phyloP scores from a whole-genome alignment of 2,888 invertebrate genomes.

The Emmelina monodactyla region DNA sequence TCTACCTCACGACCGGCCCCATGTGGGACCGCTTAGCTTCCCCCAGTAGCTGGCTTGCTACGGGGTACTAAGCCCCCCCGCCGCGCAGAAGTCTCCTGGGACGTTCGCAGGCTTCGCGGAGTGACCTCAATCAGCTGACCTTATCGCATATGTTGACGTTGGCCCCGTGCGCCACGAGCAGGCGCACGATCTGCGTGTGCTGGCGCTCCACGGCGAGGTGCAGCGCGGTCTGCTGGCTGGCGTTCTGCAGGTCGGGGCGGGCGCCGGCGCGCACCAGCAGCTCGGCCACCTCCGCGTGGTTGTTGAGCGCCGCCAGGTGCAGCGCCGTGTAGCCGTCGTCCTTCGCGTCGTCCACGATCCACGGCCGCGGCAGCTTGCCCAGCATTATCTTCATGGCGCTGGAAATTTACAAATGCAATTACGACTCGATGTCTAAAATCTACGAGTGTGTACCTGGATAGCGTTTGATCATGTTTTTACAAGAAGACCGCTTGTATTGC shows the following conservation, averaged over 20 bases:
- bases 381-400: conserved; percentile 96
- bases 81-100: no score
- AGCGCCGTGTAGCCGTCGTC: conserved; percentile 98
- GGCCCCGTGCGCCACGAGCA: conserved; percentile 91
- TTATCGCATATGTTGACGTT: conserved; percentile 96
- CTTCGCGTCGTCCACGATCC: conserved; percentile 99
- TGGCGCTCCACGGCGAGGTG: conserved; percentile 97
- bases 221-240: conserved; percentile 90
- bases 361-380: conserved; percentile 90
- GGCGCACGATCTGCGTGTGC: conserved; percentile 95
- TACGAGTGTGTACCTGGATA: no score
- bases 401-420: no score
- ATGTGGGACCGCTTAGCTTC: no score
- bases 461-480: no score
- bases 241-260: conserved; percentile 94
- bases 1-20: no score
- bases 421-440: no score
- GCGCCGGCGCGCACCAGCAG: conserved; percentile 89
- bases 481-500: no score
- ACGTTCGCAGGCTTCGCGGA: no score
- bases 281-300: conserved; percentile 96
- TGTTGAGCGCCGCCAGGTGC: conserved; percentile 94
- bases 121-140: no score
- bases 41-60: no score
- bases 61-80: no score